A percentile compares a stretch with the other conserved stretches of the same genome.
Conservation (phyloP, 2,113 vertebrate species). For the Arenaria interpres region DNA sequence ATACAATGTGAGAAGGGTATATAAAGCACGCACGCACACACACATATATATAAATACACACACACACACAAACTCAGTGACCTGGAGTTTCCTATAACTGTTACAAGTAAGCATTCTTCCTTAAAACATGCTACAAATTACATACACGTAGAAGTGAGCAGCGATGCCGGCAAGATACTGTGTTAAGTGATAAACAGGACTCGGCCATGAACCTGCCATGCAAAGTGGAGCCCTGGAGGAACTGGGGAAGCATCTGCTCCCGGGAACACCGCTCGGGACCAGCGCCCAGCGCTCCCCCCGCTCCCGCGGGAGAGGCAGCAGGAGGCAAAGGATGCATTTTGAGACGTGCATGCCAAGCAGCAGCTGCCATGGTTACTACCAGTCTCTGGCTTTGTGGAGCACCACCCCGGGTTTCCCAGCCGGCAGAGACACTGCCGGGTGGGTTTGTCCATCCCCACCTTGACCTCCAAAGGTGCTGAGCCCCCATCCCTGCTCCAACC, state of each 20-base stretch:
- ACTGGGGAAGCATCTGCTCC: background rate
- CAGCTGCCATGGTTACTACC: background rate
- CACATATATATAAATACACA: background rate
- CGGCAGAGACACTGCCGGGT: background rate
- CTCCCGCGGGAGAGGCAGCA: background rate
- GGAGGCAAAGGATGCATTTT: background rate
- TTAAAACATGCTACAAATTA: background rate
- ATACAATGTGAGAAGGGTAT: background rate
- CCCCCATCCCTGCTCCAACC: background rate
- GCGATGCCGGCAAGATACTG: background rate
- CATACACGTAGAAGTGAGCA: background rate
- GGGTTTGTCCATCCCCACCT: background rate
- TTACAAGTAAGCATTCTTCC: background rate
- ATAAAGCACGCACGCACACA: background rate
- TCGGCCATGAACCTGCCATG: background rate
- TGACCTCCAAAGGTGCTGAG: background rate
- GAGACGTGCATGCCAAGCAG: background rate
- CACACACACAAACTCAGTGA: background rate
- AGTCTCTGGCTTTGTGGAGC: background rate
- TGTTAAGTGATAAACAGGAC: background rate
- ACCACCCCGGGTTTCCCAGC: background rate
- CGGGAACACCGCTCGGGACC: background rate
- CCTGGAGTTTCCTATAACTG: background rate
- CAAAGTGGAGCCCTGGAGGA: background rate
- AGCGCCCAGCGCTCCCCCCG: background rate